phyloP scores from a whole-genome alignment of 2,113 vertebrate species.

The Prolemur simus region DNA sequence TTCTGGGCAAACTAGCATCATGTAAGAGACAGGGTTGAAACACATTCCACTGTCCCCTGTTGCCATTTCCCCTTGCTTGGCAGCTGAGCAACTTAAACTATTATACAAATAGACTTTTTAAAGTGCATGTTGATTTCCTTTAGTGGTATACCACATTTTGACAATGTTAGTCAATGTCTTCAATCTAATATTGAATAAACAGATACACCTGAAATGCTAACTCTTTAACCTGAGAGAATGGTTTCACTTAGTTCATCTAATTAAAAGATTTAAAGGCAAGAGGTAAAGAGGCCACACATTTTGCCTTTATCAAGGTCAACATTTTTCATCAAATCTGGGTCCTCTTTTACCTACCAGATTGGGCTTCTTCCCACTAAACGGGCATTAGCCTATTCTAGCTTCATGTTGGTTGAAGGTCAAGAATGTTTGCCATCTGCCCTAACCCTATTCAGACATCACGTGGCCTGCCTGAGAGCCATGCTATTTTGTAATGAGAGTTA shows the following conservation, averaged over 20 bases:
- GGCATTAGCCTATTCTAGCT: neutral
- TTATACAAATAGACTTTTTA: neutral
- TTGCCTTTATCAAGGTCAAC: constrained; percentile 21
- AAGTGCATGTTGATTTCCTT: neutral
- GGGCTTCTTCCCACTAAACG: neutral
- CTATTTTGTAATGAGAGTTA: constrained; percentile 50
- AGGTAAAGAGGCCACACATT: neutral
- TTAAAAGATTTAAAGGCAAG: constrained; percentile 12
- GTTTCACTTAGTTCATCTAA: constrained; percentile 6
- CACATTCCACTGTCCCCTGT: neutral
- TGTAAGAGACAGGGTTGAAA: neutral
- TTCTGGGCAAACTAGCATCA: neutral
- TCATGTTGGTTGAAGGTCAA: constrained; percentile 32
- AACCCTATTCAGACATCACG: neutral
- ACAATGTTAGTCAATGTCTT: neutral
- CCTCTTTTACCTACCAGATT: neutral
- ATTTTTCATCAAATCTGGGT: constrained; percentile 17
- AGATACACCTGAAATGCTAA: constrained; percentile 7
- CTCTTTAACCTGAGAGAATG: neutral
- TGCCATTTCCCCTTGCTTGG: neutral
- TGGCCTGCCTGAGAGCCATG: neutral
- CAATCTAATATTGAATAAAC: neutral
- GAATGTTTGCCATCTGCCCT: neutral
- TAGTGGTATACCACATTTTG: neutral
- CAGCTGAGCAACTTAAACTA: neutral